Base-by-base conservation (phyloP, 2,113 vertebrate species). In the Tauraco erythrolophus region DNA sequence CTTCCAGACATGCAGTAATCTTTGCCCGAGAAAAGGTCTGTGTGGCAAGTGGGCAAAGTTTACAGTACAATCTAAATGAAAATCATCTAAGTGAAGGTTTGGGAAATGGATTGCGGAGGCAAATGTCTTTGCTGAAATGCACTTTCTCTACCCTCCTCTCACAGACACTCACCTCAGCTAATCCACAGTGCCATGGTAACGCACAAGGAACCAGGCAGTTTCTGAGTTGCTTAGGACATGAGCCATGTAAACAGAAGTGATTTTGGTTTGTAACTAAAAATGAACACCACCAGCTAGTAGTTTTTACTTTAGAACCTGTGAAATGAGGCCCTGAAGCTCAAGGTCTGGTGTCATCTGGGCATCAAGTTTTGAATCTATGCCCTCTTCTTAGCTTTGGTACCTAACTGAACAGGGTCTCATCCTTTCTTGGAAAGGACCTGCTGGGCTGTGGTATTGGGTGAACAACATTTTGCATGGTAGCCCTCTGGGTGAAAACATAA, bases 101-200 rank as follows among this genome's bases (percentile, higher is more conserved):
- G 27, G 30, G 43, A 68, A 88, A n/a, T 17, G 19, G 17, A 31
- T 80, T 84, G 50, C 0, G 0, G 71, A 95, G 75, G 50, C 72
- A 88, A 35, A 77, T 3, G 4, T 58, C 56, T 95, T 65, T 84
- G 79, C 83, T 62, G 83, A 91, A 78, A 87, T 81, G 84, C 80
- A 68, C 77, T 94, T 94, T 86, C 61, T 92, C 46, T 64, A 94
- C 71, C 85, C 79, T 83, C 19, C 51, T 71, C 66, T 65, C n/a
- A 48, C 37, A 86, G 43, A 51, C 51, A 19, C 57, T 94, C 93
- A 92, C 91, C 95, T 91, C 93, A 64, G 79, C 79, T 78, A 39
- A 74, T 93, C 85, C 66, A 28, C 88, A 96, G 31, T 81, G 56
- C 95, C 96, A 95, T 97, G 96, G 96, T 84, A 97, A 96, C 79